Evolutionary conservation across 1,140 invertebrate species (phyloP).

Genomic region (Leptinotarsa undecemlineata): DNA sequence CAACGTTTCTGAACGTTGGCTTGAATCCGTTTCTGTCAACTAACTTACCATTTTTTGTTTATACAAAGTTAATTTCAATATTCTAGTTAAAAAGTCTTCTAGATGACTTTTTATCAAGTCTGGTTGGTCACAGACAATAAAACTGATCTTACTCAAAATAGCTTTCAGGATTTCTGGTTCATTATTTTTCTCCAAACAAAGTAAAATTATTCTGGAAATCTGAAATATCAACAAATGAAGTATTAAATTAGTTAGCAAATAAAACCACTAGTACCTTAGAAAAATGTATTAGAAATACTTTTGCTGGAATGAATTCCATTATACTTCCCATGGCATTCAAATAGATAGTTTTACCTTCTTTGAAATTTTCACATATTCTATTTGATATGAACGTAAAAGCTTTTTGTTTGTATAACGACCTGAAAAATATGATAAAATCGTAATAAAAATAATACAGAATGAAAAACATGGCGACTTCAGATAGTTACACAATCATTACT

Average conservation of each 20-base stretch:
- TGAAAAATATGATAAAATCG: constrained; percentile 39
- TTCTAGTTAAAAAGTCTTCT: constrained; percentile 67
- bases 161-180: constrained; percentile 63
- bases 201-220: constrained; percentile 69
- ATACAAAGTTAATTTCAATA: constrained; percentile 63
- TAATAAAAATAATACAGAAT: background rate
- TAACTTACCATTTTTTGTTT: constrained; percentile 66
- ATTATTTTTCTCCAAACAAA: constrained; percentile 62
- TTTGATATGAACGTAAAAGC: constrained; percentile 40
- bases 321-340: constrained; percentile 67
- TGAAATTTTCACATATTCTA: constrained; percentile 49
- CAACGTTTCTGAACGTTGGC: background rate
- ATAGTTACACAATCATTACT: background rate
- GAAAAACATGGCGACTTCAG: background rate
- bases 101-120: constrained; percentile 62
- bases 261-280: constrained; percentile 58
- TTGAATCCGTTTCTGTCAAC: background rate
- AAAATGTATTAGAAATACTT: constrained; percentile 66
- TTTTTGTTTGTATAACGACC: constrained; percentile 51
- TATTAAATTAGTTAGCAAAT: background rate
- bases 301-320: constrained; percentile 63
- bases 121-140: constrained; percentile 63
- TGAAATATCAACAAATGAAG: constrained; percentile 49
- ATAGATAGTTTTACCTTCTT: constrained; percentile 60
- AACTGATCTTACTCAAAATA: constrained; percentile 62